Evolutionary conservation across 1,140 invertebrate genomes (phyloP), one percentile per base, ranked within the genome.

Genomic region (Tetraneura akinire): DNA sequence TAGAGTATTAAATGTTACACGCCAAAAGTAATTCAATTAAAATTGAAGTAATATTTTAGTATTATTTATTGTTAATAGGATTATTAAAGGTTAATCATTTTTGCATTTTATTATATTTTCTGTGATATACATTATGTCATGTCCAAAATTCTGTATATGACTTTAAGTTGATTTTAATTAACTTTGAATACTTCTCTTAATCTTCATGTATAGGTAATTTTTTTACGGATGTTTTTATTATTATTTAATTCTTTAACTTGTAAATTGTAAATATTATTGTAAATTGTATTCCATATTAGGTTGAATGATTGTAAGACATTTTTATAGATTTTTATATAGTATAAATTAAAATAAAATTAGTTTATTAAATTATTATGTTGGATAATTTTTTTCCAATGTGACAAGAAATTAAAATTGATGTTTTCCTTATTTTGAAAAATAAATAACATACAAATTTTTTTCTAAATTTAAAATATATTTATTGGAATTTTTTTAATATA

Each of bases 1-100:
- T 84, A 84, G 91, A 80, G 87, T 87, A 80, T 83, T 87, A 49
- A 84, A 81, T 23, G 82, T 49, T 84, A 83, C 71, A 82, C 84
- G 81, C 81, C 45, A 85, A 82, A 82, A 85, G 80, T 85, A 86
- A 82, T 85, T 62, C 0, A 3, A 51, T 51, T 32, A 42, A n/a
- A 57, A 76, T n/a, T 11, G n/a, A 74, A 55, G 21, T 55, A 37
- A 37, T 74, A 5, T 74, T 55, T 37, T 76, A 14, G 13, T 1
- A 11, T 26, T 55, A 76, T 60, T 42, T 42, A 60, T 60, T 47
- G 26, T 78, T 60, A 13, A 47, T 45, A 62, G 10, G 3, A 74
- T 57, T 55, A 45, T 23, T 76, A 55, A 57, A 76, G 3, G 10
- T 76, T 37, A 53, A 21, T 26, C 11, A 78, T n/a, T 60, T 16